phyloP scores from a whole-genome alignment of 2,113 vertebrate species.

The Takifugu flavidus region DNA sequence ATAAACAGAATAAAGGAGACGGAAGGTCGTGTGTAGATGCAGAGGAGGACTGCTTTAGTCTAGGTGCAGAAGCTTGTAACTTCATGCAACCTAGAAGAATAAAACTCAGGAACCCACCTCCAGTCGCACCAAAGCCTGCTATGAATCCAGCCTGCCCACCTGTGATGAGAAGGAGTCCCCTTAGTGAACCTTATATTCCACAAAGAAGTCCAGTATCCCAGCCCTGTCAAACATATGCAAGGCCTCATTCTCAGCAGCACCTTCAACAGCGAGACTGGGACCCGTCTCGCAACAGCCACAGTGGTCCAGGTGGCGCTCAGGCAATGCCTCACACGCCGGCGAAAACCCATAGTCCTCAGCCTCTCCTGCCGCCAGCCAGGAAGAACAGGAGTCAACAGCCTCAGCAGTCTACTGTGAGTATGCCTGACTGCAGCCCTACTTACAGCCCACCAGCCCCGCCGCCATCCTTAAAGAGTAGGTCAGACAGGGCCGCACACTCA shows the following conservation, averaged over 20 bases:
- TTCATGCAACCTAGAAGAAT: constrained; percentile 88
- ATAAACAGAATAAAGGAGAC: constrained; percentile 77
- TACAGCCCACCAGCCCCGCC: constrained; percentile 56
- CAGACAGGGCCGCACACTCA: constrained; percentile 69
- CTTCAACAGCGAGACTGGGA: constrained; percentile 58
- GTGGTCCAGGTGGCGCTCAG: constrained; percentile 53
- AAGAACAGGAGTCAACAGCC: constrained; percentile 63
- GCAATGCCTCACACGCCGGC: constrained; percentile 49
- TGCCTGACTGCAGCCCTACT: constrained; percentile 43
- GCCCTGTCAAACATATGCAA: constrained; percentile 36
- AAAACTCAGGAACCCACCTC: constrained; percentile 91
- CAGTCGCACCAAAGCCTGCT: constrained; percentile 90
- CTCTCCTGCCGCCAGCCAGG: constrained; percentile 51
- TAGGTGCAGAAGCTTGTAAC: constrained; percentile 97
- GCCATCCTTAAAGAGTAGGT: constrained; percentile 66
- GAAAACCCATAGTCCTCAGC: constrained; percentile 49
- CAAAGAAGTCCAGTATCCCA: constrained; percentile 70
- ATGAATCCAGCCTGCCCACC: constrained; percentile 81
- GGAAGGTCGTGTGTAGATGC: constrained; percentile 83
- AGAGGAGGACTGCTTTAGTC: constrained; percentile 95
- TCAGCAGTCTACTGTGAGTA: constrained; percentile 65
- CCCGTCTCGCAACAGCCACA: constrained; percentile 52
- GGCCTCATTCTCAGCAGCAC: constrained; percentile 66
- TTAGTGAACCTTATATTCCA: constrained; percentile 70
- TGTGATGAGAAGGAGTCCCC: constrained; percentile 75